Conservation (phyloP, 2,888 invertebrate genomes). For the Lepetodrilus schrolli region DNA sequence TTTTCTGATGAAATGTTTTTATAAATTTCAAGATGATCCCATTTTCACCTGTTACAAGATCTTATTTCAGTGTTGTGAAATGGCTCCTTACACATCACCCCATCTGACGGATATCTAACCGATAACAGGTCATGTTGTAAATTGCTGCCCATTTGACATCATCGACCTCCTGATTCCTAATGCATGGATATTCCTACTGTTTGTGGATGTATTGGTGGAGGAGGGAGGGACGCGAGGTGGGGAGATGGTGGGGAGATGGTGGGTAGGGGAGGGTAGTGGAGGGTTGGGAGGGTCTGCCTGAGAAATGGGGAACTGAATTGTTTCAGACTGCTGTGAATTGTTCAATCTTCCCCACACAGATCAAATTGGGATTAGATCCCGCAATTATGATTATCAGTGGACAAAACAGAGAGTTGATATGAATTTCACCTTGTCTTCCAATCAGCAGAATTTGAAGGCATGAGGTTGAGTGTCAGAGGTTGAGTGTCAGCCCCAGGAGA, state of each 20-base stretch:
- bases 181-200: slow-evolving; percentile 11
- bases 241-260: not conserved
- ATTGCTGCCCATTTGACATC: slow-evolving; percentile 13
- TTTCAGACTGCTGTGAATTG: slow-evolving; percentile 33
- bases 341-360: slow-evolving; percentile 24
- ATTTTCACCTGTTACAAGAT: too few relatives aligned
- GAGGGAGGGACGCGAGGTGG: not conserved
- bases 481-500: slow-evolving; percentile 29
- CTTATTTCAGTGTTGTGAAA: too few relatives aligned
- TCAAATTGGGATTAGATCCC: slow-evolving; percentile 35
- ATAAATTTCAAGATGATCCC: too few relatives aligned
- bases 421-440: slow-evolving; percentile 36
- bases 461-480: too few relatives aligned
- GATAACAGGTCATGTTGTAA: slow-evolving; percentile 21
- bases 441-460: slow-evolving; percentile 30
- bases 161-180: not conserved
- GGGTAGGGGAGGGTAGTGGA: too few relatives aligned
- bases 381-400: slow-evolving; percentile 38
- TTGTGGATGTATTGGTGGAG: too few relatives aligned
- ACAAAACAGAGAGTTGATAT: slow-evolving; percentile 38
- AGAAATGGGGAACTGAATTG: slow-evolving; percentile 1
- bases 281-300: not conserved
- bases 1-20: too few relatives aligned
- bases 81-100: too few relatives aligned
- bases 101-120: not conserved